Evolutionary conservation across 2,888 invertebrate species (phyloP), one percentile per base, ranked within the genome.

Genomic region (Rhamnusium bicolor): DNA sequence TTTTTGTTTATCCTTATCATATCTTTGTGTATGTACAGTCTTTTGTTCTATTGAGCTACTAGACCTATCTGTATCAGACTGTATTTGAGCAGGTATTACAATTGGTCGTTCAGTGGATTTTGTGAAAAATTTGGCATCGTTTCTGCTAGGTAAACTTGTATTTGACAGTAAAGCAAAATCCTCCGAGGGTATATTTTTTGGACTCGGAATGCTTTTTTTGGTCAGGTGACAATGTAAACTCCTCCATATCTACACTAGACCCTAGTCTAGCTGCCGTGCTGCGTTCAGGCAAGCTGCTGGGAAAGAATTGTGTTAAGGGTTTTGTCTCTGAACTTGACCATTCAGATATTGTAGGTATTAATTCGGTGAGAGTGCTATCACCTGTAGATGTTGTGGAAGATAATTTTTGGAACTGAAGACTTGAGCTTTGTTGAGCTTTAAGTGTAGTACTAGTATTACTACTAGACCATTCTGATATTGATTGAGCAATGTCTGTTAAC

Each of bases 391-490:
- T 85, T 49, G 83, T 85, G 4, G 87, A 87, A 8, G 88, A 88
- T 51, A 88, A 76, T 78, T 88, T 88, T 71, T 88, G 88, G 75
- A 88, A 88, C 60, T 86, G 86, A 62, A 87, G 81, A 69, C 85
- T 85, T 16, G 82, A 70, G 56, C 78, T 83, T 65, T 82, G 82
- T 74, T 84, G 83, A 40, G 93, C 92, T 10, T 92, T 92, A 54
- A 94, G 91, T 7, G 95, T 89, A 0, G 94, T 94, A 70, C 94
- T 93, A 81, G 94, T 94, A 62, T 86, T 87, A 77, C 95, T 95
- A 0, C 93, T 94, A 0, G 95, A 95, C 94, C 95, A 95, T 79
- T 95, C 95, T 0, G 95, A 95, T 81, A 95, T 93, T 0, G 94
- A 94, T 75, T 94, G 94, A 0, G 94, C 95, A 79, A 92, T 90